Evolutionary conservation across 1,140 invertebrate genomes (phyloP), one percentile per base, ranked within the genome.

Genomic region (Conopomorpha cramerella): DNA sequence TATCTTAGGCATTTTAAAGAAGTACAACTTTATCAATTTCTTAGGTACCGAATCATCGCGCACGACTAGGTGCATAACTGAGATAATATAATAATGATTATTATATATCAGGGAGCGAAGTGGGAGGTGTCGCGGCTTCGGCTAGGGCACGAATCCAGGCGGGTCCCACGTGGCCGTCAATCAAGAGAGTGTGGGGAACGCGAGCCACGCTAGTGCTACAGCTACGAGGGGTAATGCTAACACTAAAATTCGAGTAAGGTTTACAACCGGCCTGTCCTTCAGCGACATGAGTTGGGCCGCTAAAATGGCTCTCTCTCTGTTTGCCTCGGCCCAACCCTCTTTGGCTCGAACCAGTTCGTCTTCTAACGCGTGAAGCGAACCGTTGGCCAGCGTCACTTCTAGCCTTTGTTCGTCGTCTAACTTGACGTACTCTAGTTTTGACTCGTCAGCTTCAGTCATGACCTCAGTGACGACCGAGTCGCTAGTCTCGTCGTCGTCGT

Each of bases 161-260:
- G 76, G 76, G 53, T 77, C 73, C 73, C 73, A 77, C 23, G 73
- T 63, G 59, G 76, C 76, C 51, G 76, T 78, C 41, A 47, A 79
- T 79, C 76, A 79, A 57, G 76, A 77, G 35, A 74, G 27, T 35
- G 67, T 59, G 8, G 68, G 72, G 47, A 66, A 54, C 47, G 71
- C 51, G 36, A 56, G 36, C 44, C 58, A 59, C 48, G 64, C 72
- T 3, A 66, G 43, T 28, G 45, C 42, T 8, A 60, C 59, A 15
- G 66, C 58, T 19, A 64, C 41, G 27, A 71, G 40, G 17, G 67
- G 68, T 38, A 70, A 11, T 8, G 51, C 47, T 10, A 72, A 44
- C 40, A 57, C 54, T 3, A 67, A 14, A 7, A 42, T 34, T 17
- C 45, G 53, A 14, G 55, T 18, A 8, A 39, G 26, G 34, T 38